Evolutionary conservation across 2,113 vertebrate species (phyloP).

Genomic region (Caracal caracal): DNA sequence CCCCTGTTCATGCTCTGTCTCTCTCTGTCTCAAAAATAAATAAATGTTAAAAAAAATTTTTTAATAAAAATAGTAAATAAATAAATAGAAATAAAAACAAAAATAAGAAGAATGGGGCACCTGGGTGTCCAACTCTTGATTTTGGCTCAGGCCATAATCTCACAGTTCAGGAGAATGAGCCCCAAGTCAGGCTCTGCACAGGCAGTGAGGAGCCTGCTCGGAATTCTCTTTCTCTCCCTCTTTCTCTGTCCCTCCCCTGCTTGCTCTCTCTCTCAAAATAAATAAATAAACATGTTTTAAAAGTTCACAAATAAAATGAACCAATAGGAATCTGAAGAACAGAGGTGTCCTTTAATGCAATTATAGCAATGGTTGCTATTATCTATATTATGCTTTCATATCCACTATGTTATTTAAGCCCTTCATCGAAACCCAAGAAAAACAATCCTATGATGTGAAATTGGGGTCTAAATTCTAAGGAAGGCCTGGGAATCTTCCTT

Average conservation of each 20-base stretch:
- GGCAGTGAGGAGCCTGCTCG: too few species aligned
- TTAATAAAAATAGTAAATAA: too few species aligned
- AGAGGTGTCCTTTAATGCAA: not conserved
- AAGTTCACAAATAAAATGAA: not conserved
- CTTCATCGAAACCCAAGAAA: not conserved
- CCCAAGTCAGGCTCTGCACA: too few species aligned
- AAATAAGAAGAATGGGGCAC: too few species aligned
- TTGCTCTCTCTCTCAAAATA: not conserved
- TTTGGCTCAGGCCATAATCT: too few species aligned
- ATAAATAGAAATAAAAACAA: too few species aligned
- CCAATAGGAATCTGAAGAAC: not conserved
- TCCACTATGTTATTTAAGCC: not conserved
- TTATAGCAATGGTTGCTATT: not conserved
- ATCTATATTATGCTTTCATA: not conserved
- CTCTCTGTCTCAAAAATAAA: not conserved
- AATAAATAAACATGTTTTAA: not conserved
- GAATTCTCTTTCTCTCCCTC: too few species aligned
- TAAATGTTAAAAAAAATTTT: not conserved
- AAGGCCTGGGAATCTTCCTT: constrained; percentile 3
- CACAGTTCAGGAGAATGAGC: too few species aligned
- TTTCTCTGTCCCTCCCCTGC: not conserved
- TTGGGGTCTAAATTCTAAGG: not conserved
- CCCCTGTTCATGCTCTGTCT: not conserved
- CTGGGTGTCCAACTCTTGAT: too few species aligned
- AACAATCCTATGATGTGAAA: not conserved